These are phyloP conservation scores for Drosophila nigricruria DNA, from an alignment of 2,888 invertebrate genomes.

Conservation along the genomic window DNA sequence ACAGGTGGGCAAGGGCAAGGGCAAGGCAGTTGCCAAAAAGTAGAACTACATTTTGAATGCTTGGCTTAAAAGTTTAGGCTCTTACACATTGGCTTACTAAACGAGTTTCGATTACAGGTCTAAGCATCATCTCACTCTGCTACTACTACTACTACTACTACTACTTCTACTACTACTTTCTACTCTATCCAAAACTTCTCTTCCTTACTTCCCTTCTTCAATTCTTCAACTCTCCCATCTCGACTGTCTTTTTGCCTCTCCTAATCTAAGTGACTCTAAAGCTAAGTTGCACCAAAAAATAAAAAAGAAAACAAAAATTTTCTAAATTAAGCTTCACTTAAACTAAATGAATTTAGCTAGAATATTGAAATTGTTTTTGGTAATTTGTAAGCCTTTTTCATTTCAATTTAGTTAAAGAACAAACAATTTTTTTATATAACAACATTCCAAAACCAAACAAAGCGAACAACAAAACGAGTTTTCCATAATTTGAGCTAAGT, in stretches of 20 bases:
- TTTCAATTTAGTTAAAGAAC: constrained; percentile 60
- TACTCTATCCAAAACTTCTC: constrained; percentile 54
- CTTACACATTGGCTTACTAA: constrained; percentile 57
- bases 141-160: constrained; percentile 42
- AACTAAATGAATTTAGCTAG: constrained; percentile 72
- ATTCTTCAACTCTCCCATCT: constrained; percentile 55
- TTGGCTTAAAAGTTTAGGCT: constrained; percentile 8
- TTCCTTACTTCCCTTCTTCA: constrained; percentile 47
- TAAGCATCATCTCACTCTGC: constrained; percentile 65
- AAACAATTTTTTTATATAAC: constrained; percentile 48
- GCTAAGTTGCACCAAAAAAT: constrained; percentile 52
- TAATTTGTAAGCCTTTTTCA: constrained; percentile 52
- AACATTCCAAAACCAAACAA: constrained; percentile 26
- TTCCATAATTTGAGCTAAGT: constrained; percentile 65
- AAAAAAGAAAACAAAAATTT: not conserved
- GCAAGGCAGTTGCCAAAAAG: constrained; percentile 54
- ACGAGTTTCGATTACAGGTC: constrained; percentile 74
- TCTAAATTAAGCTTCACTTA: constrained; percentile 63
- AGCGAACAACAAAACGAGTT: constrained; percentile 76
- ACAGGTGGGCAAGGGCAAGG: constrained; percentile 83
- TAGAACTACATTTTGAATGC: constrained; percentile 26
- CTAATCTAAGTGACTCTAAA: constrained; percentile 48
- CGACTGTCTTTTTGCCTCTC: constrained; percentile 64
- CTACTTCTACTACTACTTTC: constrained; percentile 39
- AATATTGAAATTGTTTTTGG: constrained; percentile 76